Conservation (phyloP, 2,113 vertebrate species). For the Amphiprion ocellaris region DNA sequence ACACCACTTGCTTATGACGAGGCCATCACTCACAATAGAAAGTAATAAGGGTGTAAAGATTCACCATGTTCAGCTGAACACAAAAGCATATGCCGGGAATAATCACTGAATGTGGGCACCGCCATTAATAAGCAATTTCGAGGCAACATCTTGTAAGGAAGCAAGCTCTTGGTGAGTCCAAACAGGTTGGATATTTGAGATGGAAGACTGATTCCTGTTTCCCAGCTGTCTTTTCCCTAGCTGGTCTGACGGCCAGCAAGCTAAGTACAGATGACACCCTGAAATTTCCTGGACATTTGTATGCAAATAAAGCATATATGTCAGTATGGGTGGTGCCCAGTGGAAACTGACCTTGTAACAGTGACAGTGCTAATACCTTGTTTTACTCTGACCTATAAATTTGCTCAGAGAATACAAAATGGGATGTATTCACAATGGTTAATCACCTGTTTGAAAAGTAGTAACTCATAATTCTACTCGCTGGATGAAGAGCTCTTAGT, state of each 20-base stretch:
- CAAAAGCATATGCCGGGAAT: conserved; percentile 1
- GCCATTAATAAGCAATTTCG: not conserved
- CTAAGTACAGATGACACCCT: not conserved
- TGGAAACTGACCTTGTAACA: conserved; percentile 22
- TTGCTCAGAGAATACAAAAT: conserved; percentile 13
- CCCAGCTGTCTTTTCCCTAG: not conserved
- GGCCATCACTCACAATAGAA: conserved; percentile 48
- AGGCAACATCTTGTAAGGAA: not conserved
- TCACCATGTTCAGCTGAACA: conserved; percentile 31
- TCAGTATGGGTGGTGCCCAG: conserved; percentile 4
- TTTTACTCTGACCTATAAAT: not conserved
- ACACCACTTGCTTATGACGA: conserved; percentile 50
- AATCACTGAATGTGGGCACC: not conserved
- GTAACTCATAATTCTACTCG: not conserved
- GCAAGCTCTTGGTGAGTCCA: not conserved
- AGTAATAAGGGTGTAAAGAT: conserved; percentile 31
- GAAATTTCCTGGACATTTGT: conserved; percentile 18
- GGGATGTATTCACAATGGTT: not conserved
- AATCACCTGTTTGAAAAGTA: conserved; percentile 3
- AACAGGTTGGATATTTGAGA: not conserved
- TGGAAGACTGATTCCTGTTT: not conserved
- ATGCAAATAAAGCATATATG: conserved; percentile 25
- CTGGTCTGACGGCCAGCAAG: not conserved
- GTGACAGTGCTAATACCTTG: not conserved
- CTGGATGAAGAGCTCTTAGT: not conserved